Conservation (phyloP, 2,113 vertebrate species). For the Etheostoma spectabile region DNA sequence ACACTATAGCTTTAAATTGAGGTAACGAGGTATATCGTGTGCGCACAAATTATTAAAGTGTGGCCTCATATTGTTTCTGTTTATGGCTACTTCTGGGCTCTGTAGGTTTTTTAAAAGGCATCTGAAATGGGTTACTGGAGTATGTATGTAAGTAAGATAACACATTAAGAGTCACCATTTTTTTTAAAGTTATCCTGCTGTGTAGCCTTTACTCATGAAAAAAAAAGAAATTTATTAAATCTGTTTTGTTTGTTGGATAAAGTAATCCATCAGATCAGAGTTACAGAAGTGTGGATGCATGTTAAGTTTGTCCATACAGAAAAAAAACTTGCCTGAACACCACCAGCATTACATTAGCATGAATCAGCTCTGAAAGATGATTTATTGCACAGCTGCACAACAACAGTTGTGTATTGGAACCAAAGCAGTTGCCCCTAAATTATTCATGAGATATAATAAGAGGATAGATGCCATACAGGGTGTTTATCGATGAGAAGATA, state of each 20-base stretch:
- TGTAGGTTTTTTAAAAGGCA: too few relatives aligned
- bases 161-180: background rate
- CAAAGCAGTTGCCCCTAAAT: constrained; percentile 60
- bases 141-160: background rate
- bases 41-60: too few relatives aligned
- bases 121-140: background rate
- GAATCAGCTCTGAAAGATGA: constrained; percentile 65
- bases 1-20: too few relatives aligned
- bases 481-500: constrained; percentile 36
- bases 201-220: background rate
- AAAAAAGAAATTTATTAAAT: constrained; percentile 25
- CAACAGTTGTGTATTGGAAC: constrained; percentile 54
- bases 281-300: constrained; percentile 14
- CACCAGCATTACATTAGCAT: constrained; percentile 56
- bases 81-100: too few relatives aligned
- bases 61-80: too few relatives aligned
- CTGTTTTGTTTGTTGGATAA: constrained; percentile 11
- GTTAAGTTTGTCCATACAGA: constrained; percentile 43
- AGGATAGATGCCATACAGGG: constrained; percentile 37
- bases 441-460: constrained; percentile 73
- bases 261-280: constrained; percentile 26
- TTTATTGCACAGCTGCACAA: constrained; percentile 58
- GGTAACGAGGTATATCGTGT: too few relatives aligned
- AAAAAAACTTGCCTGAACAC: constrained; percentile 55
- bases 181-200: background rate